Evolutionary conservation across 1,140 invertebrate genomes (phyloP), one percentile per base, ranked within the genome.

Genomic region (Prorops nasuta): DNA sequence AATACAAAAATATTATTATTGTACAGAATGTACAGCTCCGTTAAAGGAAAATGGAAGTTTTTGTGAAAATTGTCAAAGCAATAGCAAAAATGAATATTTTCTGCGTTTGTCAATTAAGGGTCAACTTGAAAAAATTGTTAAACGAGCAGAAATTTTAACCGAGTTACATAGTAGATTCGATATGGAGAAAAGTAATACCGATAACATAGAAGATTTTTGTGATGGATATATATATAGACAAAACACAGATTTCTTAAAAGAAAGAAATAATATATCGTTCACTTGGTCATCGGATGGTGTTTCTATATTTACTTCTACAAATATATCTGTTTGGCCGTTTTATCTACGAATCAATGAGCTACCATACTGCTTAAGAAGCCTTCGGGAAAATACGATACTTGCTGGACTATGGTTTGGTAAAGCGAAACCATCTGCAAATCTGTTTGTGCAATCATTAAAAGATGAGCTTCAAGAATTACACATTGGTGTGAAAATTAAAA

Each of bases 71-170:
- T 45, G 44, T 14, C 2, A 45, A 2, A n/a, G 22, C n/a, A 17
- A 35, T 17, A 19, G 6, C 19, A 24, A 45, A n/a, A 32, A 14
- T 36, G 2, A 18, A 45, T 36, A 45, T 45, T 45, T 45, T 22
- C n/a, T 31, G 15, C 22, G 20, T 15, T 45, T 36, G 22, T 37
- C 34, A n/a, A 45, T 45, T n/a, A 37, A 12, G 15, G 34, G 36
- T 20, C 44, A 45, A 18, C 22, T 32, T 35, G 8, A 32, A n/a
- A 2, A 20, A 36, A 45, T 45, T 36, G 22, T 45, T 21, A 22
- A 37, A 34, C 10, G 34, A 45, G 4, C n/a, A 45, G 20, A 36
- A 14, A 36, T 17, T 22, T 35, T 36, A 12, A 37, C 35, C 36
- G n/a, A 21, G 18, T 8, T 45, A 31, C 17, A 28, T 12, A 18